A percentile compares a stretch with the other conserved stretches of the same genome.
Evolutionary conservation across 2,113 vertebrate species (phyloP).

Genomic region (Cebidichthys violaceus): DNA sequence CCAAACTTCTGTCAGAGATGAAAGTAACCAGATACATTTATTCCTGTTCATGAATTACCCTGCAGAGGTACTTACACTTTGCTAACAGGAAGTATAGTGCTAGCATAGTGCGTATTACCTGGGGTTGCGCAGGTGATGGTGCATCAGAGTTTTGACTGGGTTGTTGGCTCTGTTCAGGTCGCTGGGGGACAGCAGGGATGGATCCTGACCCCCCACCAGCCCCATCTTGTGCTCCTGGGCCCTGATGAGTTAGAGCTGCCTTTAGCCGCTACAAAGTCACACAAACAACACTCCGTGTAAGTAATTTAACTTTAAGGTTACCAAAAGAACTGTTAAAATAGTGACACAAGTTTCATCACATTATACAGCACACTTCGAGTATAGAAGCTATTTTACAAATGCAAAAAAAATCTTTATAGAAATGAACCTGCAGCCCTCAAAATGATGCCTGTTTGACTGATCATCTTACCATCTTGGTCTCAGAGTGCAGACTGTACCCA

Average conservation of each 20-base stretch:
- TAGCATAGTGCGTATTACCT: conserved; percentile 79
- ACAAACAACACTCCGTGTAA: conserved; percentile 30
- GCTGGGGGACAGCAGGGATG: conserved; percentile 88
- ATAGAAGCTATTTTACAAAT: background rate
- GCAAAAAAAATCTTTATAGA: background rate
- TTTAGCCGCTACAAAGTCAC: conserved; percentile 88
- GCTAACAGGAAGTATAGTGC: background rate
- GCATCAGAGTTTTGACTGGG: conserved; percentile 89
- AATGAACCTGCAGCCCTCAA: background rate
- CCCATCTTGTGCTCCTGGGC: conserved; percentile 85
- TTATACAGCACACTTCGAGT: background rate
- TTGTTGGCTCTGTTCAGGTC: conserved; percentile 90
- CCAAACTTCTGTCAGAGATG: too few species aligned
- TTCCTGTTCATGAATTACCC: too few species aligned
- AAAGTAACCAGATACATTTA: too few species aligned
- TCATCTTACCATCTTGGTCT: conserved; percentile 92
- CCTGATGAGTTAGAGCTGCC: conserved; percentile 89
- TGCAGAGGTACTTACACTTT: too few species aligned
- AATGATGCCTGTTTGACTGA: background rate
- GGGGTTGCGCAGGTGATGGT: conserved; percentile 93
- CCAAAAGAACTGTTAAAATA: background rate
- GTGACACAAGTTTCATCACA: background rate
- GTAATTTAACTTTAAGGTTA: background rate
- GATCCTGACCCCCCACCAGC: conserved; percentile 81
- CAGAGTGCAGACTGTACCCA: conserved; percentile 88